phyloP scores from a whole-genome alignment of 2,797 vertebrate genomes.

The Acestrorhynchus altus region DNA sequence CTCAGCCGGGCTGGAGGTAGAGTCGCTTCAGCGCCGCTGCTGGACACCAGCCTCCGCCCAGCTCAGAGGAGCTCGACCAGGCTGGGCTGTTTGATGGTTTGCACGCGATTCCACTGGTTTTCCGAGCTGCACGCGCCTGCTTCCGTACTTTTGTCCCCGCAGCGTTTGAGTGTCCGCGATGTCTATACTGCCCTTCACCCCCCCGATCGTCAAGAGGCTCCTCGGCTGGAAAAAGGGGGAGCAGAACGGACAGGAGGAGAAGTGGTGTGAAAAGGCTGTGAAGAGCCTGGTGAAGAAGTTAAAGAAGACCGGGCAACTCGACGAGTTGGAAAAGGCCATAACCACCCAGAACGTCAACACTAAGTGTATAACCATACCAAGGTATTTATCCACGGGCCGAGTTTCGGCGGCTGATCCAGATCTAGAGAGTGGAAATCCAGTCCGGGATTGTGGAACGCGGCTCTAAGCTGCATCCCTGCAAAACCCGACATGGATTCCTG shows the following conservation, averaged over 20 bases:
- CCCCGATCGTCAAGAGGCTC: conserved; percentile 94
- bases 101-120: too few relatives aligned
- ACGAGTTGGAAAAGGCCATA: conserved; percentile 97
- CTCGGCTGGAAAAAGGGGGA: conserved; percentile 97
- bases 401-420: too few relatives aligned
- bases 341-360: conserved; percentile 97
- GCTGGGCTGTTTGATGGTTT: too few relatives aligned
- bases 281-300: conserved; percentile 98
- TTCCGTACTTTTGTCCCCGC: background rate
- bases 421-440: too few relatives aligned
- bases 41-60: too few relatives aligned
- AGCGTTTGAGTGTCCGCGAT: conserved; percentile 73
- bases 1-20: too few relatives aligned
- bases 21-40: too few relatives aligned
- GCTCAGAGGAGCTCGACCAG: too few relatives aligned
- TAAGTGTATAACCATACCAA: conserved; percentile 98
- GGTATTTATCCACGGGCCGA: conserved; percentile 70
- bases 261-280: conserved; percentile 97
- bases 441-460: too few relatives aligned
- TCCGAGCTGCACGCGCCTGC: too few relatives aligned
- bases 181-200: conserved; percentile 96
- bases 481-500: too few relatives aligned
- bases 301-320: conserved; percentile 97
- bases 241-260: conserved; percentile 96
- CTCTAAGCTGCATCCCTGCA: too few relatives aligned